These are phyloP conservation scores for Melanaphis sacchari DNA, from an alignment of 1,140 invertebrate species.

Conservation along the genomic window DNA sequence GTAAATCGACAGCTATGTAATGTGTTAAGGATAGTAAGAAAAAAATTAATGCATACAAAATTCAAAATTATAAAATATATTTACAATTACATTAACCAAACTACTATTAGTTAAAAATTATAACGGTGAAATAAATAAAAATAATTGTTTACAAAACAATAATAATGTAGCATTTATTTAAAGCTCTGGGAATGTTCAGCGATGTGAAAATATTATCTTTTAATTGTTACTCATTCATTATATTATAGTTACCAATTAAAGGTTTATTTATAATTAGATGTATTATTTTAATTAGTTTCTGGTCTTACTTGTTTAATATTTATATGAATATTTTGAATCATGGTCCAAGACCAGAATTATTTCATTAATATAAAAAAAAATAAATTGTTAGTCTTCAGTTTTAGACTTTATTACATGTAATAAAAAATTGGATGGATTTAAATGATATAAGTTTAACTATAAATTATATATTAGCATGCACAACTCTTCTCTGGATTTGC, in stretches of 20 bases:
- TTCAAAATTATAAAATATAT: constrained; percentile 59
- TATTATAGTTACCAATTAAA: neutral
- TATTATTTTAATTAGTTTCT: neutral
- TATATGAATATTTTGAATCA: neutral
- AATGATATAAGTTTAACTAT: constrained; percentile 28
- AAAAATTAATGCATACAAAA: constrained; percentile 32
- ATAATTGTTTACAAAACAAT: constrained; percentile 58
- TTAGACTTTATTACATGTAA: constrained; percentile 34
- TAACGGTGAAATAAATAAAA: constrained; percentile 57
- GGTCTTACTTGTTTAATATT: constrained; percentile 1
- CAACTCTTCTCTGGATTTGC: constrained; percentile 87
- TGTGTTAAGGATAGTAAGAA: constrained; percentile 50
- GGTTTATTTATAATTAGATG: neutral
- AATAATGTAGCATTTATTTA: constrained; percentile 52
- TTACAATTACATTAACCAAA: constrained; percentile 53
- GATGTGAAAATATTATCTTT: constrained; percentile 11
- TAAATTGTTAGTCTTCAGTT: constrained; percentile 16
- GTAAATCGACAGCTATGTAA: constrained; percentile 75
- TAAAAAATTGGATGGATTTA: constrained; percentile 33
- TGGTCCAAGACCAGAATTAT: neutral
- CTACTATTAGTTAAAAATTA: constrained; percentile 53
- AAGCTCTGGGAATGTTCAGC: constrained; percentile 46
- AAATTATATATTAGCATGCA: constrained; percentile 75
- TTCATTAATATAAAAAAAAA: neutral
- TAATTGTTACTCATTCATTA: constrained; percentile 5